Conservation (phyloP, 2,888 invertebrate genomes). For the Adela reaumurella region DNA sequence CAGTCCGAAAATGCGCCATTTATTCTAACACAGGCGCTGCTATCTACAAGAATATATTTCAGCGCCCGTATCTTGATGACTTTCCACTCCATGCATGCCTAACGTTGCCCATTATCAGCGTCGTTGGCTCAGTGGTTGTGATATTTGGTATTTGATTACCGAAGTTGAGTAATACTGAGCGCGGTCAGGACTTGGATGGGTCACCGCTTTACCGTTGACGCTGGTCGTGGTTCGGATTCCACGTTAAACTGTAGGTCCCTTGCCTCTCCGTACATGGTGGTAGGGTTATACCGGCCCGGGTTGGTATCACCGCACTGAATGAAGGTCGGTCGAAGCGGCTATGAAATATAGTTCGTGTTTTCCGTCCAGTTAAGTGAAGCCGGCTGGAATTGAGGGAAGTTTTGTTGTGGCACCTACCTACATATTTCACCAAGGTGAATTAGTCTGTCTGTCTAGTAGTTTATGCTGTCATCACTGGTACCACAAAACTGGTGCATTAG, state of each 20-base stretch:
- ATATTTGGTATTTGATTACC: background rate
- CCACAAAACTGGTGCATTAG: too few relatives aligned
- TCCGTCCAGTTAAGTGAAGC: background rate
- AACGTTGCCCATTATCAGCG: too few relatives aligned
- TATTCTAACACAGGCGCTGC: too few relatives aligned
- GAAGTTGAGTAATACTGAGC: background rate
- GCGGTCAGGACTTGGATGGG: background rate
- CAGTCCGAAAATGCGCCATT: too few relatives aligned
- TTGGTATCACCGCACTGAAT: background rate
- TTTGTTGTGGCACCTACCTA: background rate
- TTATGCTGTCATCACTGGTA: background rate
- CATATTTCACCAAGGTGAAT: background rate
- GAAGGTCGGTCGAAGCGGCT: background rate
- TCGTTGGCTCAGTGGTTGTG: too few relatives aligned
- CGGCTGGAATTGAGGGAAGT: background rate
- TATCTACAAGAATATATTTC: too few relatives aligned
- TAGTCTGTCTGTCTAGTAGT: background rate
- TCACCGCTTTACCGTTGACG: background rate
- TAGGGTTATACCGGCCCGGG: background rate
- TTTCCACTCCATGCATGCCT: too few relatives aligned
- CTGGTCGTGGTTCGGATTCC: background rate
- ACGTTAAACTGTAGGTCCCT: background rate
- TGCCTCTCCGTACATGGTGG: background rate
- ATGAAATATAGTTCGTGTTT: background rate
- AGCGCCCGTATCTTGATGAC: too few relatives aligned